A percentile compares a stretch with the other conserved stretches of the same genome.
phyloP scores from a whole-genome alignment of 2,888 invertebrate genomes.

The Drosophila vallismaia region DNA sequence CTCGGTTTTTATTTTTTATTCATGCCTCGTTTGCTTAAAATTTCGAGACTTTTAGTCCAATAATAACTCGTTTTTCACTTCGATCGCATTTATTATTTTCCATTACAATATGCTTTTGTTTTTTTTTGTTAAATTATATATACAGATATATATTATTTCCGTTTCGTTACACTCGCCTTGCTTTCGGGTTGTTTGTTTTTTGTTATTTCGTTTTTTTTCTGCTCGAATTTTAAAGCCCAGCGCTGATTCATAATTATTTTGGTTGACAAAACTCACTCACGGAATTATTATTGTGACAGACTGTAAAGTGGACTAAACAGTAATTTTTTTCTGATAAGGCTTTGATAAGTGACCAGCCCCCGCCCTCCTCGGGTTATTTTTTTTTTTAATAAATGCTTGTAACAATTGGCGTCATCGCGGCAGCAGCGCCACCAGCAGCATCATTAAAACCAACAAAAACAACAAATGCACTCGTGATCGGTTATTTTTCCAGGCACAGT shows the following conservation, averaged over 20 bases:
- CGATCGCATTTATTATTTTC: slow-evolving; percentile 15
- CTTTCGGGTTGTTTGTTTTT: slow-evolving; percentile 3
- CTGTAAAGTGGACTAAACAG: slow-evolving; percentile 37
- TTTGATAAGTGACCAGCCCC: not conserved
- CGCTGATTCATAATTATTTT: slow-evolving; percentile 76
- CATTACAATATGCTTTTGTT: slow-evolving; percentile 10
- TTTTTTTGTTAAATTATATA: slow-evolving; percentile 16
- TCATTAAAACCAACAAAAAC: slow-evolving; percentile 43
- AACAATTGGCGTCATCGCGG: slow-evolving; percentile 42
- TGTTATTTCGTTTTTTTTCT: slow-evolving; percentile 17
- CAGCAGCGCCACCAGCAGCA: slow-evolving; percentile 41
- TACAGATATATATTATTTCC: slow-evolving; percentile 31
- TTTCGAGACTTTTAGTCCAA: slow-evolving; percentile 9
- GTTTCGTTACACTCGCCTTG: slow-evolving; percentile 45
- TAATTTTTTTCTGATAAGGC: not conserved
- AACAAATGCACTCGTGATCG: slow-evolving; percentile 33
- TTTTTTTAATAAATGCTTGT: slow-evolving; percentile 16
- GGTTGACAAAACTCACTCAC: slow-evolving; percentile 49
- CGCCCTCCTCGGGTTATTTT: no score
- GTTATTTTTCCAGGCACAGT: slow-evolving; percentile 16
- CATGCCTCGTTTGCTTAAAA: slow-evolving; percentile 22
- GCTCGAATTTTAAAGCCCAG: slow-evolving; percentile 14
- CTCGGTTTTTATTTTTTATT: slow-evolving; percentile 3
- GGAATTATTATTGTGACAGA: slow-evolving; percentile 25
- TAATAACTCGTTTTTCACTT: slow-evolving; percentile 29